These are phyloP conservation scores for Rhynchomys soricoides DNA, from an alignment of 2,113 vertebrate species.

Conservation along the genomic window DNA sequence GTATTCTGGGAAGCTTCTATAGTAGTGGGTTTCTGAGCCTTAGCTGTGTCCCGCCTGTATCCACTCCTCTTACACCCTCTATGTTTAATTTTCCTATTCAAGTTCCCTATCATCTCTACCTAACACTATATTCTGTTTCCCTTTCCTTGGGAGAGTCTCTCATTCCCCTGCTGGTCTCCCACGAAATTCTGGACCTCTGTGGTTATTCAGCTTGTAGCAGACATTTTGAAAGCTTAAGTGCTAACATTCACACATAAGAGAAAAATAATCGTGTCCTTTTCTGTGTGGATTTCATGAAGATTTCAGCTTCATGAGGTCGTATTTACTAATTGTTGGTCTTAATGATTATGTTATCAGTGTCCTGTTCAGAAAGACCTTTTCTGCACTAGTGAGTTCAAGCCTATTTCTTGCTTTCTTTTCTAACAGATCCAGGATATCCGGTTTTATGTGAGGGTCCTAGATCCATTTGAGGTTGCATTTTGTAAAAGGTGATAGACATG, in stretches of 20 bases:
- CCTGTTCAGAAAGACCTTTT: neutral
- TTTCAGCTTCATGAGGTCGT: too few species aligned
- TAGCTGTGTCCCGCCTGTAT: neutral
- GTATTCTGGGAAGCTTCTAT: neutral
- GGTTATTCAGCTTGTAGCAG: neutral
- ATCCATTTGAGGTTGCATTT: neutral
- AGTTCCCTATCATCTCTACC: neutral
- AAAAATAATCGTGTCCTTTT: neutral
- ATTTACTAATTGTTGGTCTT: neutral
- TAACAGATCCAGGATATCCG: neutral
- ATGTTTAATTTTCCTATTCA: neutral
- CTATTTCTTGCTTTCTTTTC: neutral
- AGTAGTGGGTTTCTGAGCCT: neutral
- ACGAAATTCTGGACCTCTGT: neutral
- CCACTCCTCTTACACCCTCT: neutral
- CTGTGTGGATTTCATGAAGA: neutral
- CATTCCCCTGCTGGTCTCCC: neutral
- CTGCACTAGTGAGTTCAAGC: neutral
- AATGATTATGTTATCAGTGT: neutral
- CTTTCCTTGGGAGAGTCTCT: neutral
- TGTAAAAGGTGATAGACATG: neutral
- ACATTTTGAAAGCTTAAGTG: neutral
- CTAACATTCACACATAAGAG: neutral
- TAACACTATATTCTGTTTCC: neutral
- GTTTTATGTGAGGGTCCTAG: neutral